These are phyloP conservation scores for Euspilapteryx auroguttella DNA, from an alignment of 2,888 invertebrate genomes.

Conservation along the genomic window DNA sequence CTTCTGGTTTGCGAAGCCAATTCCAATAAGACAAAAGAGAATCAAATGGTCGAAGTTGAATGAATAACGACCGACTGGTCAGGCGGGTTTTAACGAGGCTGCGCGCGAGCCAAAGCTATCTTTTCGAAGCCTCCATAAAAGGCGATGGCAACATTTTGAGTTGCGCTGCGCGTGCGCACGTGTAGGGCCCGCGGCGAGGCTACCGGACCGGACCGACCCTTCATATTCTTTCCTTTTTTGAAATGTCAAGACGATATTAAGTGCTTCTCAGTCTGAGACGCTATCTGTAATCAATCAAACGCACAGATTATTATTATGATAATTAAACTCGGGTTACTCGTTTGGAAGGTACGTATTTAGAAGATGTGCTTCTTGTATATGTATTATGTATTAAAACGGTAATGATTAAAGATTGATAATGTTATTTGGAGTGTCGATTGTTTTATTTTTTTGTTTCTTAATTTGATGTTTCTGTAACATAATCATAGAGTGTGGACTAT, in stretches of 20 bases:
- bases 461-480: no score
- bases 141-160: conserved; percentile 17
- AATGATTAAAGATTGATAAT: no score
- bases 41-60: conserved; percentile 14
- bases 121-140: background rate
- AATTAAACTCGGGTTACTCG: no score
- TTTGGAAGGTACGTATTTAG: background rate
- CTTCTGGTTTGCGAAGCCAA: no score
- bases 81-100: conserved; percentile 18
- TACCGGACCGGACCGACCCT: conserved; percentile 27
- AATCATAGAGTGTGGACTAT: no score
- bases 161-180: conserved; percentile 22
- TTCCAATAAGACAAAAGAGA: no score
- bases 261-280: background rate
- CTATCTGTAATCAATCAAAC: background rate
- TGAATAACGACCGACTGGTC: conserved; percentile 18
- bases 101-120: background rate
- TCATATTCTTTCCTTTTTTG: background rate
- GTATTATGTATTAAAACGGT: no score
- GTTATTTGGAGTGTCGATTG: no score
- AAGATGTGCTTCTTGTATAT: no score
- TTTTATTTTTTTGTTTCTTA: no score
- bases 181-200: conserved; percentile 36
- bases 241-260: conserved; percentile 1
- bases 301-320: background rate